phyloP scores from a whole-genome alignment of 2,113 vertebrate genomes.

The Clupea harengus region DNA sequence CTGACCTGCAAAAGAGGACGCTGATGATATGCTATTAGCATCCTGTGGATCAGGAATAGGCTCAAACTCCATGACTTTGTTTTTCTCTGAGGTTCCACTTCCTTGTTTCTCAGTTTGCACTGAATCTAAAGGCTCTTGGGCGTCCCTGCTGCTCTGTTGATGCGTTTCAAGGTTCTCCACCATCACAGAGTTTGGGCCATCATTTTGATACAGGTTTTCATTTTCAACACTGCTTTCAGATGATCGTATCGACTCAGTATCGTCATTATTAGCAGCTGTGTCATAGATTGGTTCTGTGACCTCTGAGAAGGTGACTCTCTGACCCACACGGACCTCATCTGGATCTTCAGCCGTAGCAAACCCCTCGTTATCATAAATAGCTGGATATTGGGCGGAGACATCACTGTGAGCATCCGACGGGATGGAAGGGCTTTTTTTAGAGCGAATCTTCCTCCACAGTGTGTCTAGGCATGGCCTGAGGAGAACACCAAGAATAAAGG shows the following conservation, averaged over 20 bases:
- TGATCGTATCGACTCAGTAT: slow-evolving; percentile 15
- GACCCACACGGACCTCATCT: slow-evolving; percentile 24
- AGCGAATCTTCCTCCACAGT: slow-evolving; percentile 62
- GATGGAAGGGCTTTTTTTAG: slow-evolving; percentile 42
- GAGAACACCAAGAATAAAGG: slow-evolving; percentile 83
- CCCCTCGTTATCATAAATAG: slow-evolving; percentile 73
- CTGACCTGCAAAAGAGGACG: slow-evolving; percentile 52
- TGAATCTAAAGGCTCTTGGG: slow-evolving; percentile 10
- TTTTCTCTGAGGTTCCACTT: background rate
- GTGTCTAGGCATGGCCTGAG: slow-evolving; percentile 75
- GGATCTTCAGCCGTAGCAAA: slow-evolving; percentile 58
- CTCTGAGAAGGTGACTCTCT: slow-evolving; percentile 40
- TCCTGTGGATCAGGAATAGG: slow-evolving; percentile 51
- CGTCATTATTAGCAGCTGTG: slow-evolving; percentile 36
- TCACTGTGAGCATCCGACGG: background rate
- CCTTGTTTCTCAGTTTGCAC: slow-evolving; percentile 2
- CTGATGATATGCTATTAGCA: slow-evolving; percentile 53
- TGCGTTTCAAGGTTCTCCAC: slow-evolving; percentile 20
- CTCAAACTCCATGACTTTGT: slow-evolving; percentile 53
- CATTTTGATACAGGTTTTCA: background rate
- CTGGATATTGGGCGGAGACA: slow-evolving; percentile 36
- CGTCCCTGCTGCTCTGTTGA: slow-evolving; percentile 5
- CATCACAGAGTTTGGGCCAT: background rate
- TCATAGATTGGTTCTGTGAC: slow-evolving; percentile 54
- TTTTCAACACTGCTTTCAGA: slow-evolving; percentile 32